Evolutionary conservation across 2,113 vertebrate genomes (phyloP), one percentile per base, ranked within the genome.

Genomic region (Tricholaema leucomelas): DNA sequence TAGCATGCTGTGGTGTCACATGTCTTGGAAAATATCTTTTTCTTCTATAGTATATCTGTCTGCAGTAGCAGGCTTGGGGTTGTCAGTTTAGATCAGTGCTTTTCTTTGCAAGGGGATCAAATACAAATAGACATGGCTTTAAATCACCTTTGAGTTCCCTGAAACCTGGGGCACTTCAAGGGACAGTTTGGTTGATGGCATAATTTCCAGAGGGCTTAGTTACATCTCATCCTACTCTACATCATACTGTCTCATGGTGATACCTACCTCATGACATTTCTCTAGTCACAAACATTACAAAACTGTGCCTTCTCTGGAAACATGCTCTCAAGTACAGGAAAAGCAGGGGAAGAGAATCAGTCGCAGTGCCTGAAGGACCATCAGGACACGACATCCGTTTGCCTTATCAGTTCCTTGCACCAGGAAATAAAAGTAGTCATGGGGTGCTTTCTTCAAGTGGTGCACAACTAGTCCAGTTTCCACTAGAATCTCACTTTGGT

Each of bases 61-160:
- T 75, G 46, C 46, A 21, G 13, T 17, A 58, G 40, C 1, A 12
- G 63, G 20, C 35, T 56, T 74, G 74, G 46, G 21, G n/a, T 59
- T 71, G 75, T 59, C 85, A 50, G 31, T 72, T 91, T n/a, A 75
- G 21, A 81, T 85, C 36, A 85, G 33, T 36, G 36, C 19, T 87
- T 35, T 59, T 9, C 50, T 81, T 79, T 21, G 21, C 75, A 79
- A 28, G 5, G 38, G 61, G 17, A 38, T 58, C 30, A 71, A 81
- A 74, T 42, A 12, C 36, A 81, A 38, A n/a, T n/a, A 85, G 69
- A 44, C 38, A 19, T 13, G 27, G 27, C 15, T 91, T 59, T 84
- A 87, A 85, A 58, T 67, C 74, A 59, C n/a, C 56, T 84, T 35
- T 17, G 52, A 59, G 24, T 55, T 81, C 42, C 75, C 79, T 40